Base-by-base conservation (phyloP, 2,888 invertebrate species). In the Branchipolynoe longqiensis region DNA sequence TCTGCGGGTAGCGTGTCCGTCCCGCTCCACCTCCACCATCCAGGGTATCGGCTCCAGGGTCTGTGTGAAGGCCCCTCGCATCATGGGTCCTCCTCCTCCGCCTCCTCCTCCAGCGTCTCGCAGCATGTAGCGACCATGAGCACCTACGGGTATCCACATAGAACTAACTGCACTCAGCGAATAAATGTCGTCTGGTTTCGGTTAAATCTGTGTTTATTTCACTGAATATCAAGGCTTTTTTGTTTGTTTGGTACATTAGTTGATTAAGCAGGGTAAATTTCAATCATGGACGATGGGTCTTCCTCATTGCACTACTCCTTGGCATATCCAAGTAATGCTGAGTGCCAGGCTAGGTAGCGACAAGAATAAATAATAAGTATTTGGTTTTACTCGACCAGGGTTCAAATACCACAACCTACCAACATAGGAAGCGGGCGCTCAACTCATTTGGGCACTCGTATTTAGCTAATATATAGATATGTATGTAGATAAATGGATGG, bases 1-100 rank as follows among this genome's bases (percentile, higher is more conserved):
- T 85, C 90, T 90, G 62, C 91, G 89, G n/a, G 92, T 93, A 28
- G 89, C 93, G 89, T 93, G 92, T 6, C 92, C 92, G 85, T 87
- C 87, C 38, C 87, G 88, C 86, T 93, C 92, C 48, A 93, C 92
- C 84, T 92, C 92, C 82, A 81, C 87, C 92, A 93, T 92, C 93
- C 92, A 93, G 69, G 89, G 88, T 22, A 89, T 88, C 31, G 93
- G 92, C 83, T 91, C 92, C 38, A 92, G 87, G 8, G 92, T 92
- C 81, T 93, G 93, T 36, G 92, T 89, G 31, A 91, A 87, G 0
- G 92, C 91, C 56, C 48, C 41, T 1, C 78, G 41, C 48, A 4
- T n/a, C 78, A n/a, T 12, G 25, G 25, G 41, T 8, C 86, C 18
- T 82, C 33, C 69, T 54, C 31, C 6, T 31, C 12, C n/a, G 62